Base-by-base conservation (phyloP, 30 jellyfish, hydroid and myxozoan species). In the Cassiopea andromeda region DNA sequence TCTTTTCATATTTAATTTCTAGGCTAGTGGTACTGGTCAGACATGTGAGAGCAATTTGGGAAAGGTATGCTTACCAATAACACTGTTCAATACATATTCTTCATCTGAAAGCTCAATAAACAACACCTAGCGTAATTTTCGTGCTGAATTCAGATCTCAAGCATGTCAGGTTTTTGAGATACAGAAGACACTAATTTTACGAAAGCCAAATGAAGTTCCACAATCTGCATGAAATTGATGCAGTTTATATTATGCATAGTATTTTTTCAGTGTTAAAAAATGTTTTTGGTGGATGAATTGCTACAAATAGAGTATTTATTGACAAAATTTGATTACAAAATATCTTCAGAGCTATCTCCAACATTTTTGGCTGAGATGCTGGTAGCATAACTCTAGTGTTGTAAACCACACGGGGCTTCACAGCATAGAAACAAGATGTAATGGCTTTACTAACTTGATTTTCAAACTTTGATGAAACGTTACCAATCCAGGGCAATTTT, bases 11-110 rank as follows among this genome's bases (percentile, higher is more conserved):
- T 14, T 17, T 64, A 16, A 9, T 64, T 64, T 64, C 15, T 64
- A 64, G 73, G 0, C 43, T 64, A 7, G 38, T 64, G 73, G 43
- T 15, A 12, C 79, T 1, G 16, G 4, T 70, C 79, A 50, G 4
- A 70, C 79, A 18, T 70, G 79, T 19, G 15, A 70, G 0, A 27
- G 50, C 79, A 19, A 70, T 27, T 54, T 70, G n/a, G 85, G 85
- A 47, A 75, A 75, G 71, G 85, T 75, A 75, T 2, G 13, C 4
- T 13, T 4, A 47, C 16, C 16, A 73, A 8, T 44, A 12, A 47
- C 19, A 14, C 57, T 14, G 19, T 8, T 7, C 61, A 5, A 12
- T 8, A 8, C 69, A 46, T 75, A 7, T 7, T 7, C 68, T 8
- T 19, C 13, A 15, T 75, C 14, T 58, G 14, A 7, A 6, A 58